Evolutionary conservation across 2,888 invertebrate species (phyloP).

Genomic region (Petrolisthes manimaculis): DNA sequence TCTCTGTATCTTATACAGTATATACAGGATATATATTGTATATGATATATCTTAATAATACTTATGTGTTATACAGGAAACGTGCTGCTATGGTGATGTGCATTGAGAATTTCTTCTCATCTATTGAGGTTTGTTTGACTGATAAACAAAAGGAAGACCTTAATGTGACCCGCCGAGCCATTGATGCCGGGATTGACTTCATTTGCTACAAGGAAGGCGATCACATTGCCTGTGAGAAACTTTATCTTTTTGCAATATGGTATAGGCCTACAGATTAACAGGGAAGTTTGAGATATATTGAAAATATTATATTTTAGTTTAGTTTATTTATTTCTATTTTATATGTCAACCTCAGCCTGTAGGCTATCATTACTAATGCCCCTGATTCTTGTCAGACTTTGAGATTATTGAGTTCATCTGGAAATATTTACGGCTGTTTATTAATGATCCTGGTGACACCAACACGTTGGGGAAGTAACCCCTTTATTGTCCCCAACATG

Average conservation of each 20-base stretch:
- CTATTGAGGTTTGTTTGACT: conserved; percentile 44
- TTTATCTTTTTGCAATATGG: neutral
- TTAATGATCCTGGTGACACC: no score
- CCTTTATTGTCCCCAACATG: no score
- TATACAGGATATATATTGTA: neutral
- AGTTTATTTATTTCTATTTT: no score
- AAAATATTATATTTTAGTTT: neutral
- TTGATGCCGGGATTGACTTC: conserved; percentile 62
- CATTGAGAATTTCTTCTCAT: conserved; percentile 41
- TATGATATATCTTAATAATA: neutral
- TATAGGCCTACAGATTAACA: no score
- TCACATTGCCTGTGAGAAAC: conserved; percentile 60
- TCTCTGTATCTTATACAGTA: neutral
- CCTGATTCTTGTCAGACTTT: no score
- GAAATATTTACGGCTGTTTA: no score
- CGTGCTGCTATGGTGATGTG: conserved; percentile 47
- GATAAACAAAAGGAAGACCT: conserved; percentile 45
- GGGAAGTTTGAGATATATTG: neutral
- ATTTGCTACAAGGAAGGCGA: conserved; percentile 61
- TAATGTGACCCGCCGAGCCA: conserved; percentile 43
- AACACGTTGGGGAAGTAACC: no score
- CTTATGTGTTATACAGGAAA: conserved; percentile 24
- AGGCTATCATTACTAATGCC: no score
- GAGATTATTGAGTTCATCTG: no score
- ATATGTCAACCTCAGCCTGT: no score